A percentile compares a stretch with the other conserved stretches of the same genome.
phyloP scores from a whole-genome alignment of 1,140 invertebrate genomes.

The Drosophila pectinifera region DNA sequence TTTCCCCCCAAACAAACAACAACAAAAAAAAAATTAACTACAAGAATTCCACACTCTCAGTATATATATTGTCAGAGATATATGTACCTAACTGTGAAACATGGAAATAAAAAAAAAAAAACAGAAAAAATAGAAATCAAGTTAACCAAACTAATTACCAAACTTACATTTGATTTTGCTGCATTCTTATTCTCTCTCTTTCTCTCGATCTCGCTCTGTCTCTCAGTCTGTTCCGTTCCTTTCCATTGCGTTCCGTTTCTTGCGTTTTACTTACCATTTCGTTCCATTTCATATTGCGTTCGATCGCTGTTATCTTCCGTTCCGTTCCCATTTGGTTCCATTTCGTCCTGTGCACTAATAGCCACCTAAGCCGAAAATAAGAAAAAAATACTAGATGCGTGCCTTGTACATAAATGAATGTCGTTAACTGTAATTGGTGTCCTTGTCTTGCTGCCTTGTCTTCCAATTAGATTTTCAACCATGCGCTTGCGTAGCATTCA shows the following conservation, averaged over 20 bases:
- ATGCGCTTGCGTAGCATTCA: conserved; percentile 51
- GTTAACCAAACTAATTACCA: conserved; percentile 41
- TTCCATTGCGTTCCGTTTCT: conserved; percentile 16
- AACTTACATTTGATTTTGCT: conserved; percentile 58
- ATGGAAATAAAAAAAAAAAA: conserved; percentile 21
- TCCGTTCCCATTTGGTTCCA: conserved; percentile 7
- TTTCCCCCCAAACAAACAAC: conserved; percentile 19
- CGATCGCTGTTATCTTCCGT: conserved; percentile 6
- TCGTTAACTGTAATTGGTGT: conserved; percentile 33
- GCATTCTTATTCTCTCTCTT: conserved; percentile 50
- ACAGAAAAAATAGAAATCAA: conserved; percentile 12
- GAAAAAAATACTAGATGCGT: conserved; percentile 11
- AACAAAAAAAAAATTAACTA: conserved; percentile 21
- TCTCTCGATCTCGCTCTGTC: conserved; percentile 2
- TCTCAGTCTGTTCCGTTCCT: conserved; percentile 23
- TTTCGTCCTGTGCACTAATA: conserved; percentile 26
- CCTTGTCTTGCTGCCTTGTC: conserved; percentile 37
- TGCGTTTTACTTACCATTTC: conserved; percentile 38
- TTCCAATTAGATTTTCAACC: neutral
- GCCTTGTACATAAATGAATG: conserved; percentile 38
- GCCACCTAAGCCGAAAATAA: neutral
- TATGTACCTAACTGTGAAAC: too few relatives aligned
- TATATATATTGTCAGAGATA: conserved; percentile 27
- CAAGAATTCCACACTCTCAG: conserved; percentile 29
- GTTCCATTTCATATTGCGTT: conserved; percentile 38